Base-by-base conservation (phyloP, 2,888 invertebrate genomes). In the Mimumesa dahlbomi region DNA sequence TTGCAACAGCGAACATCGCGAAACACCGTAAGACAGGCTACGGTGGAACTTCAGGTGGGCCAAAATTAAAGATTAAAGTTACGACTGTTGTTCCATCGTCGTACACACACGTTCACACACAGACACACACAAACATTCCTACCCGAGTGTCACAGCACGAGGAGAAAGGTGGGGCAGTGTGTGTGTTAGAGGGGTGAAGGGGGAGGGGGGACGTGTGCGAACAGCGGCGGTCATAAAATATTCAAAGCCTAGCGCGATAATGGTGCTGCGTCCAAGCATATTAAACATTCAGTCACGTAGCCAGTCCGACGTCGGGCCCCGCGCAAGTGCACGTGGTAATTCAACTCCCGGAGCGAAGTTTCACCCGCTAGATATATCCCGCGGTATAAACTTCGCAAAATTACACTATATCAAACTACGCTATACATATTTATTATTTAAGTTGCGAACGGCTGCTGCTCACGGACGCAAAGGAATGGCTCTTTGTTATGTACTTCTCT, bases 161-260 rank as follows among this genome's bases (percentile, higher is more conserved):
- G n/a, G n/a, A n/a, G n/a, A n/a, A n/a, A n/a, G n/a, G n/a, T n/a
- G 1, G n/a, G 34, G 9, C 34, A 3, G 40, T 22, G 13, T 22
- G 7, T 5, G 5, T 13, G 38, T 29, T 1, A 11, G 5, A 16
- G 13, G 25, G 11, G n/a, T n/a, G n/a, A n/a, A n/a, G 13, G 11
- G 13, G 9, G 7, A 16, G 19, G 7, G 5, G 11, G 46, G 16
- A 38, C 11, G 49, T 42, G 19, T 22, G 43, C 69, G 69, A 69
- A 69, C 54, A 61, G 67, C 66, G 70, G n/a, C 42, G 1, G 53
- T 57, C 59, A 64, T 80, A 76, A 80, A 80, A 79, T 80, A 80
- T 80, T 80, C 81, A 80, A 76, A 81, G 76, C 59, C 81, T 54
- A 63, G 81, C 81, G 74, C 81, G 79, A 80, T 81, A 80, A 81